phyloP scores from a whole-genome alignment of 2,113 vertebrate species.

The Pteropus alecto region DNA sequence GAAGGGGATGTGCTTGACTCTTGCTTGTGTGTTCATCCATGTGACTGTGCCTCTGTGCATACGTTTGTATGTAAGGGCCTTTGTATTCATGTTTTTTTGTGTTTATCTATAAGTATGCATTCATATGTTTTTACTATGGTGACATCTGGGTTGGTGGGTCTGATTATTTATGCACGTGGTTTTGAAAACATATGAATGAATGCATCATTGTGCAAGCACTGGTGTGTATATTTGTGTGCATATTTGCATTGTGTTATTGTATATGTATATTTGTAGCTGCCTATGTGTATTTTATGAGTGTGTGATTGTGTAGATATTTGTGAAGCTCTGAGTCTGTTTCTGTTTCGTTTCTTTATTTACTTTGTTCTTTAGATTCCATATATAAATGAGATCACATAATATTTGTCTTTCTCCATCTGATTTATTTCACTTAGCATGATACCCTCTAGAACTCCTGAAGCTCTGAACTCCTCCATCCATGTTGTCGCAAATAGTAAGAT shows the following conservation, averaged over 20 bases:
- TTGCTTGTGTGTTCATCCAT: neutral
- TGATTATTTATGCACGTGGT: neutral
- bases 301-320: neutral
- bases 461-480: no score
- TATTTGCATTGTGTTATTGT: neutral
- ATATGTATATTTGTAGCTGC: neutral
- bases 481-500: no score
- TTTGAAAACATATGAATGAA: neutral
- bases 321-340: neutral
- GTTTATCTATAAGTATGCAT: neutral
- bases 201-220: neutral
- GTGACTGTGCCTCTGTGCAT: neutral
- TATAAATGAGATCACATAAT: no score
- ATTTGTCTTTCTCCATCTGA: no score
- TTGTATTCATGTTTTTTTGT: neutral
- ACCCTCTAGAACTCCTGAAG: no score
- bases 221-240: neutral
- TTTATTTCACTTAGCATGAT: no score
- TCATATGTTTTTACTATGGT: neutral
- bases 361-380: no score
- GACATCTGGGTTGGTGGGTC: neutral
- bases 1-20: neutral
- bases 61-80: neutral
- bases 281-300: neutral
- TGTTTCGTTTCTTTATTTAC: no score